phyloP scores from a whole-genome alignment of 92 coral and sea anemone genomes.

The Bergia sp. region DNA sequence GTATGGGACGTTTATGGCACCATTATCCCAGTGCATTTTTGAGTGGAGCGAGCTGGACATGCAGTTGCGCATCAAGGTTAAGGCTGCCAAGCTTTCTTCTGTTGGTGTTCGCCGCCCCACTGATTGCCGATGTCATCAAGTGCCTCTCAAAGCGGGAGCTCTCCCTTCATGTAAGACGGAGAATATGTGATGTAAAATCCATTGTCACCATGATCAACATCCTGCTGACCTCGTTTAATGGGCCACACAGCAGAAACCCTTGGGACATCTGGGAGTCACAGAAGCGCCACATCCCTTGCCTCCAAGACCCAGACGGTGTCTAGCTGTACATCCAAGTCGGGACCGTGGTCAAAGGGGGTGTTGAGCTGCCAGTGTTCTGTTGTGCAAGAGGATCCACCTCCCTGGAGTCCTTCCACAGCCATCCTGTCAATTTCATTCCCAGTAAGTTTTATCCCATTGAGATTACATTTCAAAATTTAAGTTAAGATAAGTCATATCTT shows the following conservation, averaged over 20 bases:
- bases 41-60: too few species aligned
- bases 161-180: conserved; percentile 7
- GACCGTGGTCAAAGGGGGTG: conserved; percentile 36
- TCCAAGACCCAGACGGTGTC: background rate
- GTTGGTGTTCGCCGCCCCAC: background rate
- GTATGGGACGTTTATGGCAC: too few species aligned
- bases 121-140: background rate
- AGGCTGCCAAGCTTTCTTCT: too few species aligned
- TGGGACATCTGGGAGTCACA: conserved; percentile 46
- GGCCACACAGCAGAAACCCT: conserved; percentile 44
- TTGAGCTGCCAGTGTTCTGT: conserved; percentile 12
- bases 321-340: background rate
- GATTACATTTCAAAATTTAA: background rate
- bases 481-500: background rate
- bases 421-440: conserved; percentile 37
- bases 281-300: too few species aligned
- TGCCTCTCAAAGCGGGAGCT: conserved; percentile 33
- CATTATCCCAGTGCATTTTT: too few species aligned
- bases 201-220: background rate
- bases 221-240: conserved; percentile 4
- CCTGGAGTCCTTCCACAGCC: conserved; percentile 36
- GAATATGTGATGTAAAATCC: too few species aligned
- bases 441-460: background rate
- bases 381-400: conserved; percentile 40
- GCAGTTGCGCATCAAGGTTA: too few species aligned